A percentile compares a stretch with the other conserved stretches of the same genome.
Conservation (phyloP, 2,888 invertebrate genomes). For the Thecophora atra region DNA sequence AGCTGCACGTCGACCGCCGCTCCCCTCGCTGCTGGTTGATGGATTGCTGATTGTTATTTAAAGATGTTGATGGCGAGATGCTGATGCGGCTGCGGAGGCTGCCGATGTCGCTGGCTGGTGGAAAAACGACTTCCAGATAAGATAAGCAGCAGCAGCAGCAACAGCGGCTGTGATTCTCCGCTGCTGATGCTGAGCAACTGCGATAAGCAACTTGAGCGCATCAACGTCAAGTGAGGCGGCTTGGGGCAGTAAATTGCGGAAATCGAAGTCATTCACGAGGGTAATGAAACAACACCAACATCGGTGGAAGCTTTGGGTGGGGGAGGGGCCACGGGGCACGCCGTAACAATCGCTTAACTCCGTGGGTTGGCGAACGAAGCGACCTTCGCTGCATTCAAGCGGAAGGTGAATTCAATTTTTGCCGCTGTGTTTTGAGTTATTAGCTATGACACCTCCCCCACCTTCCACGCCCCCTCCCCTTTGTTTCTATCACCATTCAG, state of each 20-base stretch:
- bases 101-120: constrained; percentile 36
- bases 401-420: constrained; percentile 61
- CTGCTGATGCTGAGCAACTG: constrained; percentile 56
- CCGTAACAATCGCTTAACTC: no score
- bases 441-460: constrained; percentile 19
- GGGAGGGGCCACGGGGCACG: background rate
- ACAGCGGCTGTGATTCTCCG: background rate
- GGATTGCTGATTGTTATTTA: constrained; percentile 64
- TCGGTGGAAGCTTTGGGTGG: background rate
- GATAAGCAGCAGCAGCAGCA: constrained; percentile 53
- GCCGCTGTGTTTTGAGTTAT: constrained; percentile 28
- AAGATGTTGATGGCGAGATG: constrained; percentile 52
- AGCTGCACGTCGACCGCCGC: background rate
- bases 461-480: background rate
- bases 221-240: constrained; percentile 3
- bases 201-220: constrained; percentile 56
- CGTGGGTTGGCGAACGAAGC: background rate
- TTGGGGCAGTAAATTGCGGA: constrained; percentile 31
- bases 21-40: constrained; percentile 47
- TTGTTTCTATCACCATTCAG: background rate
- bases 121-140: constrained; percentile 45
- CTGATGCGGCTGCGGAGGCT: constrained; percentile 6
- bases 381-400: constrained; percentile 48
- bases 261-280: constrained; percentile 29
- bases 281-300: constrained; percentile 10